Conservation (phyloP, 2,113 vertebrate species). For the Channa argus region DNA sequence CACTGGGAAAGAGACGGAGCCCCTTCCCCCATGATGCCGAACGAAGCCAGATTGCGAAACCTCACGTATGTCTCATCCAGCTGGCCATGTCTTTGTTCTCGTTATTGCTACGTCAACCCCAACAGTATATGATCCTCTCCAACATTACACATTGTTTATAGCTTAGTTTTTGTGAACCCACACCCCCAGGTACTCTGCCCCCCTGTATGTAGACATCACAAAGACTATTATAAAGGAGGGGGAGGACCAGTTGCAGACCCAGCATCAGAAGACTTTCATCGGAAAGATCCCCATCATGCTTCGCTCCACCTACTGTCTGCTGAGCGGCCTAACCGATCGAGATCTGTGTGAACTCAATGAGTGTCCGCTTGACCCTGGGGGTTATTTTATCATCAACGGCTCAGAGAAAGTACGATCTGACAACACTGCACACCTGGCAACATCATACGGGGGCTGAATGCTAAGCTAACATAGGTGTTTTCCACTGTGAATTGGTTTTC, state of each 20-base stretch:
- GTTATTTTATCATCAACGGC: constrained; percentile 99
- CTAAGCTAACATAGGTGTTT: too few species aligned
- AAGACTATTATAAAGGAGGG: constrained; percentile 99
- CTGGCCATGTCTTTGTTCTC: background rate
- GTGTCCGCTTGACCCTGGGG: constrained; percentile 96
- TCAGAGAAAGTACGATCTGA: constrained; percentile 91
- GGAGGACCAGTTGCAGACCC: constrained; percentile 95
- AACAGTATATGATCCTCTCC: too few species aligned
- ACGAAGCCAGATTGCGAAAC: constrained; percentile 95
- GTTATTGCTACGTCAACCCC: too few species aligned
- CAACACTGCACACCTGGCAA: background rate
- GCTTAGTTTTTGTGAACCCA: too few species aligned
- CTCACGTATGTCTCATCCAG: constrained; percentile 89
- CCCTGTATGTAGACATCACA: constrained; percentile 97
- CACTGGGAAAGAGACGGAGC: constrained; percentile 99
- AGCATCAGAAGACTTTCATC: constrained; percentile 99
- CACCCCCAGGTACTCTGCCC: constrained; percentile 91
- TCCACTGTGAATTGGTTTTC: too few species aligned
- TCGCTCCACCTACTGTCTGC: constrained; percentile 95
- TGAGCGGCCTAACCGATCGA: constrained; percentile 94
- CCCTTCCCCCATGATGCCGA: constrained; percentile 99
- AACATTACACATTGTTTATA: too few species aligned
- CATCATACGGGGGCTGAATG: background rate
- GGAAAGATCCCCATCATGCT: constrained; percentile 99
- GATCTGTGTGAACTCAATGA: constrained; percentile 98